phyloP scores from a whole-genome alignment of 1,140 invertebrate species.

The Nephila pilipes region DNA sequence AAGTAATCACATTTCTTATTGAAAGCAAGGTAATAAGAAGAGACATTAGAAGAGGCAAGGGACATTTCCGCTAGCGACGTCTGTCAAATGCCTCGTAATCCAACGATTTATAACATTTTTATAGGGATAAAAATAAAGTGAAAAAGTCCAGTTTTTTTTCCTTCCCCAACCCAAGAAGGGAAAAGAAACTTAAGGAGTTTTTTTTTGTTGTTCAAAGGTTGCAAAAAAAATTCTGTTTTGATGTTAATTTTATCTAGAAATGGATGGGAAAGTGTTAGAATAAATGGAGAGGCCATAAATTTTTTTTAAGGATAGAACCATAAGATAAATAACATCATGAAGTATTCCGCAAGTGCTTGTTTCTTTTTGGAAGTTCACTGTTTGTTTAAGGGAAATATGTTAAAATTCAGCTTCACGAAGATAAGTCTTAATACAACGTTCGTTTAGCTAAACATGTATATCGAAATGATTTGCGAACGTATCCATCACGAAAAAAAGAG shows the following conservation, averaged over 20 bases:
- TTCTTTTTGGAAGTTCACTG: no score
- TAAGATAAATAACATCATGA: background rate
- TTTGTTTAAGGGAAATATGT: no score
- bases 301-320: background rate
- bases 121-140: slow-evolving; percentile 51
- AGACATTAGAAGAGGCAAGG: slow-evolving; percentile 41
- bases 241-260: slow-evolving; percentile 5
- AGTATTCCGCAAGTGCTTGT: no score
- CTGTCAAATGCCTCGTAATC: slow-evolving; percentile 43
- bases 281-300: background rate
- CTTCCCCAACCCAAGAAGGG: background rate
- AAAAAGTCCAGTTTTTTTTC: slow-evolving; percentile 1
- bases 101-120: slow-evolving; percentile 56
- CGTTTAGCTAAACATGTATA: no score
- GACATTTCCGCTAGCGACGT: slow-evolving; percentile 33
- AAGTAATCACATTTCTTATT: slow-evolving; percentile 64
- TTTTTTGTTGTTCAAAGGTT: slow-evolving; percentile 14
- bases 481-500: no score
- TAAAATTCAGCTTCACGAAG: no score
- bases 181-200: background rate
- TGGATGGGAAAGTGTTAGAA: background rate
- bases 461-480: no score
- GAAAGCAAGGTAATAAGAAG: slow-evolving; percentile 56
- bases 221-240: background rate
- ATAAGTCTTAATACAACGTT: no score